phyloP scores from a whole-genome alignment of 2,888 invertebrate genomes.

The Microplitis deprimator region DNA sequence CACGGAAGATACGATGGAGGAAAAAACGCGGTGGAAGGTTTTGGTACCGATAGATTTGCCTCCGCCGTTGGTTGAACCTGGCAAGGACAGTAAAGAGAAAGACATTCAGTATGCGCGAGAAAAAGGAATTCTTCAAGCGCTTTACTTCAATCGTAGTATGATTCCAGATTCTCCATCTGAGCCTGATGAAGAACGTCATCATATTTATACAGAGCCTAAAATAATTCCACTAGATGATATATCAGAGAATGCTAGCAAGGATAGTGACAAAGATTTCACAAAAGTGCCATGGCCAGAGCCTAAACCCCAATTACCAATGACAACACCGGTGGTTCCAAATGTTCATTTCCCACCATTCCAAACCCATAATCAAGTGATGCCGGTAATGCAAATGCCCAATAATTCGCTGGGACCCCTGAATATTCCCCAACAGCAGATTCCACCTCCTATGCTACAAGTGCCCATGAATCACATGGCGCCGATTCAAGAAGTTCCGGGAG shows the following conservation, averaged over 20 bases:
- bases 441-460: slow-evolving; percentile 55
- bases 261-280: slow-evolving; percentile 84
- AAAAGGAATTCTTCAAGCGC: slow-evolving; percentile 84
- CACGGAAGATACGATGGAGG: slow-evolving; percentile 85
- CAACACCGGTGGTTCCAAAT: slow-evolving; percentile 52
- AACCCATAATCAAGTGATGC: slow-evolving; percentile 61
- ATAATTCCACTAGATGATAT: slow-evolving; percentile 91
- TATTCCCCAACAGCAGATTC: slow-evolving; percentile 51
- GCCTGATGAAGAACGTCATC: slow-evolving; percentile 87
- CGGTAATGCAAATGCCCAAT: slow-evolving; percentile 45
- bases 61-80: slow-evolving; percentile 78
- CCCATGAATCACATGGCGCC: slow-evolving; percentile 70
- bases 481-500: slow-evolving; percentile 61
- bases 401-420: slow-evolving; percentile 53
- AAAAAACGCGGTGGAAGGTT: slow-evolving; percentile 83
- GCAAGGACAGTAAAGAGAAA: slow-evolving; percentile 88
- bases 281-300: slow-evolving; percentile 89
- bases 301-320: slow-evolving; percentile 77
- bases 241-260: slow-evolving; percentile 80
- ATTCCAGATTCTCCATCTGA: slow-evolving; percentile 91
- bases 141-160: slow-evolving; percentile 86
- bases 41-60: slow-evolving; percentile 81
- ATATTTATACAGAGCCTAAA: slow-evolving; percentile 82
- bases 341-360: slow-evolving; percentile 66
- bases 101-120: slow-evolving; percentile 90